A percentile compares a stretch with the other conserved stretches of the same genome.
These are phyloP conservation scores for Melanophora roralis DNA, from an alignment of 2,888 invertebrate species.

Conservation along the genomic window DNA sequence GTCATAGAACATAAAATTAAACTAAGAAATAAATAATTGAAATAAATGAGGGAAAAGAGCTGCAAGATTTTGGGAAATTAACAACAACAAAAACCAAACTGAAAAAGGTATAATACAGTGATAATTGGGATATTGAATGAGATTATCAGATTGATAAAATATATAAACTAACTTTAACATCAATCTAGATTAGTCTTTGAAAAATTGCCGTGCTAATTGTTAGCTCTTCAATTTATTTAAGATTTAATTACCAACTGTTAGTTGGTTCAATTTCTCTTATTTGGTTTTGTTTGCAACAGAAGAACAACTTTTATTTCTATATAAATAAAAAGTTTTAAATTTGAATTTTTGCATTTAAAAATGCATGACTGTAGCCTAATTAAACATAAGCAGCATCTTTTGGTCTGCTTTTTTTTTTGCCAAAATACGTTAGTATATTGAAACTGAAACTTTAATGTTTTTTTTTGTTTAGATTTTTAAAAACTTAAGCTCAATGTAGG, in stretches of 20 bases:
- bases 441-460: conserved; percentile 49
- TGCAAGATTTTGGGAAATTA: conserved; percentile 49
- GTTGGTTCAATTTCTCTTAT: background rate
- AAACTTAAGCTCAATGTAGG: conserved; percentile 58
- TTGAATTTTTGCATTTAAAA: conserved; percentile 41
- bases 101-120: background rate
- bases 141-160: background rate
- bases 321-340: conserved; percentile 69
- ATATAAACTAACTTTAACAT: background rate
- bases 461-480: conserved; percentile 7
- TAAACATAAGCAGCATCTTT: conserved; percentile 36
- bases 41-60: conserved; percentile 32
- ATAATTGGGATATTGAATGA: conserved; percentile 46
- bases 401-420: conserved; percentile 7
- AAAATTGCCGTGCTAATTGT: conserved; percentile 29
- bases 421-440: conserved; percentile 19
- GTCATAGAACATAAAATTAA: conserved; percentile 11
- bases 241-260: conserved; percentile 37
- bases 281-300: background rate
- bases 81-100: background rate
- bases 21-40: conserved; percentile 1
- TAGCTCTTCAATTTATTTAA: background rate
- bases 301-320: background rate
- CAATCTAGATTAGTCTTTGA: background rate
- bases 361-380: conserved; percentile 55